A percentile compares a stretch with the other conserved stretches of the same genome.
Evolutionary conservation across 2,113 vertebrate genomes (phyloP).

Genomic region (Rhombomys opimus): DNA sequence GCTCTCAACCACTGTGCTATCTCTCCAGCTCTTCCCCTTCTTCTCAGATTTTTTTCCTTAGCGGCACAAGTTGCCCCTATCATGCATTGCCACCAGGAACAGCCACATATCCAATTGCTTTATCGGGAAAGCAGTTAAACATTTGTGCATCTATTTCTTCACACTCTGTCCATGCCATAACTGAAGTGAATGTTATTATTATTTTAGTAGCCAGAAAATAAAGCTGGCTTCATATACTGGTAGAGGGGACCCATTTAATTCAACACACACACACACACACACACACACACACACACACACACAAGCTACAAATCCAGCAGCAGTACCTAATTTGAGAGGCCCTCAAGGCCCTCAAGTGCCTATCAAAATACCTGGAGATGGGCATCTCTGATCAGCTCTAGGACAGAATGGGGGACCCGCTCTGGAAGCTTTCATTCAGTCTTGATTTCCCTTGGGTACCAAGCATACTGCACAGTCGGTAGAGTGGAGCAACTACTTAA

Average conservation of each 20-base stretch:
- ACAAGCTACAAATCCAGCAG: background rate
- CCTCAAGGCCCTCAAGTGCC: background rate
- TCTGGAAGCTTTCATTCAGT: background rate
- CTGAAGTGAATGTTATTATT: background rate
- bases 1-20: no score
- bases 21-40: background rate
- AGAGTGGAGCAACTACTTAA: background rate
- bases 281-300: background rate
- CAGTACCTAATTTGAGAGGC: background rate
- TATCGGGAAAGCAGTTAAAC: conserved; percentile 10
- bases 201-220: conserved; percentile 35
- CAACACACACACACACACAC: background rate
- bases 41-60: background rate
- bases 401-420: background rate
- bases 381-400: background rate
- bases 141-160: background rate
- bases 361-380: conserved; percentile 16
- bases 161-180: background rate
- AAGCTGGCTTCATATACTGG: background rate
- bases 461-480: background rate
- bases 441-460: background rate
- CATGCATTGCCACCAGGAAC: background rate
- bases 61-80: background rate
- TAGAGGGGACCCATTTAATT: background rate
- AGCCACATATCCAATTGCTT: background rate